Conservation (phyloP, 1,140 invertebrate species). For the Subanguina moxae region DNA sequence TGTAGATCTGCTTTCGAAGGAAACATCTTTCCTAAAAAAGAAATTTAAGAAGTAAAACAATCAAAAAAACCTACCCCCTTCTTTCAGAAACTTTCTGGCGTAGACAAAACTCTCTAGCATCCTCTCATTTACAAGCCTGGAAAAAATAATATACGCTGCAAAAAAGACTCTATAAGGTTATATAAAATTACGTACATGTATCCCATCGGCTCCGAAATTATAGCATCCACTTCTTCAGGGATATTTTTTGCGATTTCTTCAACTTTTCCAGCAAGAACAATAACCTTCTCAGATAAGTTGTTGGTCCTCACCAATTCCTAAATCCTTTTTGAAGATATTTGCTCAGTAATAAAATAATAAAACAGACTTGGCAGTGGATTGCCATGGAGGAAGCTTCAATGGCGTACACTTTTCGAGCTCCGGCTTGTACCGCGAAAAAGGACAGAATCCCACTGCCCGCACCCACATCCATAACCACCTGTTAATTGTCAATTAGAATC, state of each 20-base stretch:
- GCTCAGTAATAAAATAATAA: constrained; percentile 15
- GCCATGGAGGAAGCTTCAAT: constrained; percentile 98
- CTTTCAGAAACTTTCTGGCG: constrained; percentile 93
- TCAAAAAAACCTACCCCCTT: constrained; percentile 66
- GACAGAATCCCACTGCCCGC: constrained; percentile 94
- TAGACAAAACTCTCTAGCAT: constrained; percentile 98
- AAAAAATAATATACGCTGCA: no score
- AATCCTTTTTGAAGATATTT: constrained; percentile 8
- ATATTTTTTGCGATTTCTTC: constrained; percentile 81
- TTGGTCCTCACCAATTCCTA: constrained; percentile 81
- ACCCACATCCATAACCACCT: constrained; percentile 89
- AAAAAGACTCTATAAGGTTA: no score
- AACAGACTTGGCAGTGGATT: constrained; percentile 78
- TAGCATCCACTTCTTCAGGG: constrained; percentile 89
- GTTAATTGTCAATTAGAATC: no score
- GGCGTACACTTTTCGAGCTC: constrained; percentile 91
- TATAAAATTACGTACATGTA: no score
- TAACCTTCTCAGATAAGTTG: constrained; percentile 77
- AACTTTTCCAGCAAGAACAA: constrained; percentile 93
- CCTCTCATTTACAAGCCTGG: constrained; percentile 95
- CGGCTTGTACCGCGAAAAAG: constrained; percentile 95
- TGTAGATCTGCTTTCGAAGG: constrained; percentile 91
- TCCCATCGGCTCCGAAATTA: constrained; percentile 98
- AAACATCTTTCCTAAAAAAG: constrained; percentile 75
- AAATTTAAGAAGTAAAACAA: background rate